Base-by-base conservation (phyloP, 2,888 invertebrate species). In the Cynaeus angustus region DNA sequence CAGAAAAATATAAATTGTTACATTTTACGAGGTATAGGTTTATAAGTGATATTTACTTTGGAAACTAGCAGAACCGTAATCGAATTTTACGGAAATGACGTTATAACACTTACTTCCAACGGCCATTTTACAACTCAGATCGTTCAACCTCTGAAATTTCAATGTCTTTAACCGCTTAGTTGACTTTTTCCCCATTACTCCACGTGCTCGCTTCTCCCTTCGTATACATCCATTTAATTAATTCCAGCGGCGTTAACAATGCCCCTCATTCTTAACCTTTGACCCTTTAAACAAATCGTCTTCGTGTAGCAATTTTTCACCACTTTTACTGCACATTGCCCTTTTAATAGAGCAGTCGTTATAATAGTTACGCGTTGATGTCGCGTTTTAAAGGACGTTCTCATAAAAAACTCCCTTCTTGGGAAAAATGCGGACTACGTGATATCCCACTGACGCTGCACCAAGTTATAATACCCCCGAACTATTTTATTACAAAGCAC, bases 401-500 rank as follows among this genome's bases (percentile, higher is more conserved):
- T 30, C 53, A 48, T 37, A 67, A 67, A 67, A 46, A 56, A n/a
- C n/a, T n/a, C 16, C 37, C 14, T 38, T 38, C 43, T 10, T 38
- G 43, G 30, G 69, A 73, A 68, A 73, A 73, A 73, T 69, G 59
- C 58, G 45, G 26, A 30, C 46, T 73, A 73, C 73, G 73, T 73
- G 73, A 71, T 68, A 69, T 64, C 52, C 71, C 26, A 21, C 45
- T 52, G 65, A 46, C 53, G 48, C 46, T 30, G 33, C 41, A 53
- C 41, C 38, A 71, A 72, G 72, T 72, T 67, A 72, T 67, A 67
- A 70, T 71, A 70, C 69, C 66, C 70, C 65, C 33, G 55, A 74
- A 72, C 74, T 74, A 74, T 74, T 74, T 72, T 74, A 74, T 72
- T 67, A 71, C 70, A 68, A 61, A 55, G 71, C 72, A 72, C 74